Evolutionary conservation across 2,113 vertebrate species (phyloP).

Genomic region (Rhabdornis inornatus): DNA sequence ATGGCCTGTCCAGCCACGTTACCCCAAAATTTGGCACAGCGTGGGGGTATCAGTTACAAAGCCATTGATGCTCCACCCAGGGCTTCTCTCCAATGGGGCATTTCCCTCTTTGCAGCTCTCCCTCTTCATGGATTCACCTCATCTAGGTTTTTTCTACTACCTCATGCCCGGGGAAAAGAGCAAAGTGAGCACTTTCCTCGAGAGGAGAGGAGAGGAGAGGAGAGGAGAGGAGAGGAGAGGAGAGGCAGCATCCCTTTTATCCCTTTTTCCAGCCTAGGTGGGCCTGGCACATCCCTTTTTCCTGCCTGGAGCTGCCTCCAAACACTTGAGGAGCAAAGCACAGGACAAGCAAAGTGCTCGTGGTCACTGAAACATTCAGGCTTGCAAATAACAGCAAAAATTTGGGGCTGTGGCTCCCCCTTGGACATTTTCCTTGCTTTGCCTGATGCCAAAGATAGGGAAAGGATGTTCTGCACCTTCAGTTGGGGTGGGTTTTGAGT

Average conservation of each 20-base stretch:
- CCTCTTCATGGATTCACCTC: background rate
- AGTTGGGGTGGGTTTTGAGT: background rate
- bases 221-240: background rate
- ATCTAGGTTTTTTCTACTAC: background rate
- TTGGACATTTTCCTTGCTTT: background rate
- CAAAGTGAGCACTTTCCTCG: background rate
- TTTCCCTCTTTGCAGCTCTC: background rate
- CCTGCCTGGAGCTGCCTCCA: background rate
- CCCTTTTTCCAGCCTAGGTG: background rate
- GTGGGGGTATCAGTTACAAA: background rate
- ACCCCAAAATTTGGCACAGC: background rate
- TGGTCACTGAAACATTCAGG: background rate
- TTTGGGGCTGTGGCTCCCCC: background rate
- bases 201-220: background rate
- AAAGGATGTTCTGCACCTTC: background rate
- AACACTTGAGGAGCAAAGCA: background rate
- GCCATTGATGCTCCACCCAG: background rate
- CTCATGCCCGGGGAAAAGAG: background rate
- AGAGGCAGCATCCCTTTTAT: no score
- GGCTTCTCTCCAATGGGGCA: fast-evolving
- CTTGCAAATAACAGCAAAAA: background rate
- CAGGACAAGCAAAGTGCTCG: fast-evolving
- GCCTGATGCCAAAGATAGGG: no score
- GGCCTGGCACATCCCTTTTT: background rate
- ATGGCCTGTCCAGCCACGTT: background rate